Evolutionary conservation across 2,888 invertebrate species (phyloP).

Genomic region (Lumbricus terrestris): DNA sequence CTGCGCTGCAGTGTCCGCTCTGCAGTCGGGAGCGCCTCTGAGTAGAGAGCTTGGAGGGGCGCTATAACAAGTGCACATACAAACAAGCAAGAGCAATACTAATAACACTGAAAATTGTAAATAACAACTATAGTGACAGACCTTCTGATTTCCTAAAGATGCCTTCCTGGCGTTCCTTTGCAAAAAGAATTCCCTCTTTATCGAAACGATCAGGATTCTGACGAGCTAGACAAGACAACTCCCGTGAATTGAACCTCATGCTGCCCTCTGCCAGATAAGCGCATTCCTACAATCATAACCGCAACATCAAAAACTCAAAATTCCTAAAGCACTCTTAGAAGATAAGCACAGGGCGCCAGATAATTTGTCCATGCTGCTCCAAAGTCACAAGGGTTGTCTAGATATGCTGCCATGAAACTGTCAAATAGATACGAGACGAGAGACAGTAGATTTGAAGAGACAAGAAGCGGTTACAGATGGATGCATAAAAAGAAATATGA

Average conservation of each 20-base stretch:
- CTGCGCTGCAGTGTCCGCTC: too few relatives aligned
- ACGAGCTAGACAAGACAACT: constrained; percentile 78
- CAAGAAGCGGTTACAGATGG: too few relatives aligned
- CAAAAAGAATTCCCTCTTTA: constrained; percentile 82
- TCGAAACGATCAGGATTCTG: constrained; percentile 86
- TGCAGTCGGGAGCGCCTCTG: too few relatives aligned
- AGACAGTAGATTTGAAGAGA: background rate
- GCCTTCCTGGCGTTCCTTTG: constrained; percentile 85
- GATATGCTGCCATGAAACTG: background rate
- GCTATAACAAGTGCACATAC: too few relatives aligned
- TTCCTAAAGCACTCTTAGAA: background rate
- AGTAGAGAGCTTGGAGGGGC: too few relatives aligned
- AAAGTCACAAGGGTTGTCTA: background rate
- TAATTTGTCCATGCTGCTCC: background rate
- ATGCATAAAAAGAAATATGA: background rate
- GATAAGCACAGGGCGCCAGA: background rate
- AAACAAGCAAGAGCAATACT: background rate
- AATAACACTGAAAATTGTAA: background rate
- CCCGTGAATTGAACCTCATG: constrained; percentile 90
- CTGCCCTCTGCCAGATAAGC: background rate
- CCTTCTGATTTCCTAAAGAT: constrained; percentile 84
- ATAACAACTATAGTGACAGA: constrained; percentile 64
- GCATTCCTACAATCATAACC: background rate
- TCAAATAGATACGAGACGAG: background rate
- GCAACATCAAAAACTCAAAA: background rate